Base-by-base conservation (phyloP, 2,797 vertebrate species). In the Astyanax mexicanus region DNA sequence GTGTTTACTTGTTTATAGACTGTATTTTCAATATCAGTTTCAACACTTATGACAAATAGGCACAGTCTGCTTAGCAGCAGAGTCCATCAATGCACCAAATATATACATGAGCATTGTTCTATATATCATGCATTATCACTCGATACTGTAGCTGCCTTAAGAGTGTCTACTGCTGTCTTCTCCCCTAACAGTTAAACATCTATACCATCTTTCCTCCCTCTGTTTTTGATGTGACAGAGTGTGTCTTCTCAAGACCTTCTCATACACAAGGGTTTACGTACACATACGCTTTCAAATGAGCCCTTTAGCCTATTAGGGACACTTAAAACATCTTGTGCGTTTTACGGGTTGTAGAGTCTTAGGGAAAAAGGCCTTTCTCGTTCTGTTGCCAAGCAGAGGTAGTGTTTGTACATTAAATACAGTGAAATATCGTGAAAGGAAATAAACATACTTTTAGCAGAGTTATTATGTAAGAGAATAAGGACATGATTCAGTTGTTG, bases 361-460 rank as follows among this genome's bases (percentile, higher is more conserved):
- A 76, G n/a, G 52, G 38, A n/a, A 45, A 38, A 66, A 72, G 38
- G 52, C 58, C 60, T 69, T 81, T 70, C 27, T 74, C 47, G 32
- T 62, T 55, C 60, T 67, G 69, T 79, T 83, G 68, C 62, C 62
- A 75, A 84, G 74, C 74, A 84, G 79, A 84, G 60, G 55, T 62
- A 62, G 62, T 76, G 68, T 81, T 80, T 81, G 73, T 82, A 82
- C 77, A 79, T 64, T 27, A 62, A 42, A 83, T 32, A 32, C 29
- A 49, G 55, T 62, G 19, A 82, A 65, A 15, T 65, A 23, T 64
- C 77, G 78, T 80, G 65, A 81, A 79, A 78, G 76, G 49, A 74
- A 21, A 65, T 75, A 68, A 66, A 71, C 54, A 77, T 67, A 17
- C 23, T 76, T 77, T 72, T 69, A 77, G 47, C 38, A 42, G 62